These are phyloP conservation scores for Chrysemys picta DNA, from an alignment of 2,113 vertebrate species.

Conservation along the genomic window DNA sequence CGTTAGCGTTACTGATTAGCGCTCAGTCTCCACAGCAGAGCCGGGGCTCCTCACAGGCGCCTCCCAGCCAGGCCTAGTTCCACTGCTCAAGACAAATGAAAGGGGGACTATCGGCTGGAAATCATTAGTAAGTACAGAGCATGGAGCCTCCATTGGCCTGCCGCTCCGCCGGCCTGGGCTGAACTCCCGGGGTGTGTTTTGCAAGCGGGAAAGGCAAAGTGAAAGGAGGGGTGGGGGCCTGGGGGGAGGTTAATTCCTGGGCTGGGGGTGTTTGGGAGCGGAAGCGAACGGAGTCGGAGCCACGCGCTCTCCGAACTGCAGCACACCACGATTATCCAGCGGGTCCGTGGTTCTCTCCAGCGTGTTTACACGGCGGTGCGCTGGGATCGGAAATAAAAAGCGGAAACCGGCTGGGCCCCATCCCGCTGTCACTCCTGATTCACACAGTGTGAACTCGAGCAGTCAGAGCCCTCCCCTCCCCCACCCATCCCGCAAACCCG, in stretches of 20 bases:
- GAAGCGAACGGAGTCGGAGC: too few species aligned
- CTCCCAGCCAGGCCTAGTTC: neutral
- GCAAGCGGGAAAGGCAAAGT: neutral
- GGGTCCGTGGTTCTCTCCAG: neutral
- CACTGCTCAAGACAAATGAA: constrained; percentile 31
- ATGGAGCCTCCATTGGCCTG: neutral
- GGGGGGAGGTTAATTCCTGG: neutral
- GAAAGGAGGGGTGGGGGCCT: neutral
- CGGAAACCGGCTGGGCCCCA: neutral
- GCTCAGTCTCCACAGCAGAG: constrained; percentile 15
- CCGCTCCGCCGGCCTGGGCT: neutral
- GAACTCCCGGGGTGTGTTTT: neutral
- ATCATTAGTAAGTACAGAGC: neutral
- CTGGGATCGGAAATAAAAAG: neutral
- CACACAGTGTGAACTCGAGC: neutral
- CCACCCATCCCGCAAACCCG: too few species aligned
- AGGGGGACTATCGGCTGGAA: neutral
- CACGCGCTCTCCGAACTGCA: neutral
- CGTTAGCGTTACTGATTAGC: constrained; percentile 26
- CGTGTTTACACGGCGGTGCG: neutral
- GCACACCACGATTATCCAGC: neutral
- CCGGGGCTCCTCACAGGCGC: neutral
- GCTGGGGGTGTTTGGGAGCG: neutral
- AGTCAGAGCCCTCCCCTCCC: neutral
- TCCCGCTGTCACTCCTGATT: neutral